Conservation (phyloP, 2,113 vertebrate genomes). For the Pseudorectes ferrugineus region DNA sequence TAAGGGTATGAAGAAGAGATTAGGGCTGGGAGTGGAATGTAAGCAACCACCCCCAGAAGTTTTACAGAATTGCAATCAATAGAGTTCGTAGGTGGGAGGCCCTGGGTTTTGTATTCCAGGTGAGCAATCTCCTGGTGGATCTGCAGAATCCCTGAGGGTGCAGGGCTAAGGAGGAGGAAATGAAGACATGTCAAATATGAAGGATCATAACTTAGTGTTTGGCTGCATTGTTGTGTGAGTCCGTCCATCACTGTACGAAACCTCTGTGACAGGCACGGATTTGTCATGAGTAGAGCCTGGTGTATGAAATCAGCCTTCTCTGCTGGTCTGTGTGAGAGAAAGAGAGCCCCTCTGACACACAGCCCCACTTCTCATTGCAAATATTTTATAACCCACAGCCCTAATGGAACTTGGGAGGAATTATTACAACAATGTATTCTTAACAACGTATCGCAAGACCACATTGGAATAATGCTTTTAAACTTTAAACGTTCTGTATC, state of each 20-base stretch:
- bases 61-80: not conserved
- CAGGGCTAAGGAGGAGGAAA: not conserved
- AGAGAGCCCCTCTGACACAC: not conserved
- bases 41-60: not conserved
- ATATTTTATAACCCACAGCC: not conserved
- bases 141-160: not conserved
- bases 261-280: not conserved
- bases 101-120: not conserved
- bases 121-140: not conserved
- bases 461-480: not conserved
- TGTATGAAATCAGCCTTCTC: not conserved
- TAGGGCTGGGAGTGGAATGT: not conserved
- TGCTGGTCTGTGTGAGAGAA: not conserved
- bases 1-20: not conserved
- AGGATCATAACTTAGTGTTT: not conserved
- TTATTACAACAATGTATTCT: not conserved
- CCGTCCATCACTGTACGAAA: not conserved
- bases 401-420: not conserved
- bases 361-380: not conserved
- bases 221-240: not conserved
- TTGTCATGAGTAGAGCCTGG: not conserved
- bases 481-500: not conserved
- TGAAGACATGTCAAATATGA: not conserved
- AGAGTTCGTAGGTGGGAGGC: not conserved
- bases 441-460: not conserved